phyloP scores from a whole-genome alignment of 2,113 vertebrate species.

The Caranx melampygus region DNA sequence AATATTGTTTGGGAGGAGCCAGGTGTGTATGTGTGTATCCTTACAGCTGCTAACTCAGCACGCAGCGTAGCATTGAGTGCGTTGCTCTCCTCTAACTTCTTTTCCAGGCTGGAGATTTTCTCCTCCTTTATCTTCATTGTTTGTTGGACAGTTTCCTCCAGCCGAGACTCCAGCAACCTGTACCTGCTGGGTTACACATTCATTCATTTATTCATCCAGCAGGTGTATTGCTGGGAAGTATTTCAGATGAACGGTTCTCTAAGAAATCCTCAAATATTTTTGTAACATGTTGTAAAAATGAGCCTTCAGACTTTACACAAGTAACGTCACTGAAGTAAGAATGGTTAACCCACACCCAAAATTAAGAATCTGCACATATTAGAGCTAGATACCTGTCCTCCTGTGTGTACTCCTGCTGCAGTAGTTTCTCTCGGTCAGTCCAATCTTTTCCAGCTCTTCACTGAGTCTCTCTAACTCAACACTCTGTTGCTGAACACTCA shows the following conservation, averaged over 20 bases:
- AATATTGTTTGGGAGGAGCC: neutral
- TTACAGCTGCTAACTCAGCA: conserved; percentile 87
- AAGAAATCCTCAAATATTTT: no score
- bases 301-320: no score
- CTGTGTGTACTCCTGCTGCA: conserved; percentile 87
- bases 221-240: no score
- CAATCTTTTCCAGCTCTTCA: conserved; percentile 94
- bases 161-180: conserved; percentile 89
- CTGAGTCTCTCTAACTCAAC: conserved; percentile 91
- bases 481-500: conserved; percentile 91
- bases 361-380: neutral
- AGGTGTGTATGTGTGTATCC: neutral
- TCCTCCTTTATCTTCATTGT: conserved; percentile 91
- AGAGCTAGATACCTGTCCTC: conserved; percentile 82
- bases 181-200: conserved; percentile 85
- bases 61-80: conserved; percentile 86
- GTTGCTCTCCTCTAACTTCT: conserved; percentile 87
- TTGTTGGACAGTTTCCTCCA: conserved; percentile 89
- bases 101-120: conserved; percentile 89
- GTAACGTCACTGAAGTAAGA: no score
- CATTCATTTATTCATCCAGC: neutral
- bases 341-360: no score
- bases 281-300: no score
- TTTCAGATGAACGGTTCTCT: no score
- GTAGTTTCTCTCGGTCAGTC: conserved; percentile 89